Conservation (phyloP, 2,113 vertebrate species). For the Ardeotis arabs region DNA sequence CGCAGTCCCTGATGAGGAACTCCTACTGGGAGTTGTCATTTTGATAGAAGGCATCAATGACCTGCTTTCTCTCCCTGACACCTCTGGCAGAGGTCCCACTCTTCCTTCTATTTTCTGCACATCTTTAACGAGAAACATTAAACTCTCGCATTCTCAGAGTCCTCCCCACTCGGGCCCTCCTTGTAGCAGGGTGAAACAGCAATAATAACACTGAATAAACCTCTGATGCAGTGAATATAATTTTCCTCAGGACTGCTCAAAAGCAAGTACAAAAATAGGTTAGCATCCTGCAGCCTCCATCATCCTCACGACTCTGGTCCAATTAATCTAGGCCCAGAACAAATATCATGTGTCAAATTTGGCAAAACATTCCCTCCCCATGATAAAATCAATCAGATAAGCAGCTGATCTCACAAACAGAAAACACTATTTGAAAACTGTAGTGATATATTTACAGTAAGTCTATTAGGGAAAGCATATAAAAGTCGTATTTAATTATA, state of each 20-base stretch:
- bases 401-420: not conserved
- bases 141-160: not conserved
- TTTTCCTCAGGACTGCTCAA: not conserved
- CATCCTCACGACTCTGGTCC: not conserved
- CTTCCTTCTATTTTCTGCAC: not conserved
- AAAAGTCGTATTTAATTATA: not conserved
- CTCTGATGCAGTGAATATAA: not conserved
- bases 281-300: not conserved
- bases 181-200: not conserved
- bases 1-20: not conserved
- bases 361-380: not conserved
- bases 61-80: not conserved
- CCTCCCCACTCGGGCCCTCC: not conserved
- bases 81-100: constrained; percentile 25
- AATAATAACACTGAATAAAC: not conserved
- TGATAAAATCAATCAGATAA: not conserved
- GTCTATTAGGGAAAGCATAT: not conserved
- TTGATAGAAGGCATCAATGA: constrained; percentile 34
- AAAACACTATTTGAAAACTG: not conserved
- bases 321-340: not conserved
- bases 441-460: not conserved
- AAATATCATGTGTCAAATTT: not conserved
- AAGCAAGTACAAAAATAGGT: not conserved
- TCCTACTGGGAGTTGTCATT: constrained; percentile 25
- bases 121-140: not conserved